These are phyloP conservation scores for Chydorus sphaericus DNA, from an alignment of 2,888 invertebrate species.

Conservation along the genomic window DNA sequence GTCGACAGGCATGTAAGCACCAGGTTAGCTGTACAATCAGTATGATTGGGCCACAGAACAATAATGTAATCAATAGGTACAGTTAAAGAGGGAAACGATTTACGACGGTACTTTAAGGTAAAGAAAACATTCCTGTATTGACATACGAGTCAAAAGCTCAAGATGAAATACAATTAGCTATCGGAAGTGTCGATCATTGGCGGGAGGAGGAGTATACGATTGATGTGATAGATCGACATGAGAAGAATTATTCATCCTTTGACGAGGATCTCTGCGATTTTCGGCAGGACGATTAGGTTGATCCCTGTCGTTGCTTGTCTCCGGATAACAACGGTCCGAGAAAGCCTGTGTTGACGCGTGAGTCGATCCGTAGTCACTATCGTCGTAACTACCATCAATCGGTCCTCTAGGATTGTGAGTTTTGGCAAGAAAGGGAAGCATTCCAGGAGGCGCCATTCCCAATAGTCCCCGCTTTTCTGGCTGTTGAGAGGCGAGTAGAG, in stretches of 20 bases:
- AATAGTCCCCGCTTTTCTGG: background rate
- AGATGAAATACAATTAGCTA: background rate
- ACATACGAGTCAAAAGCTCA: background rate
- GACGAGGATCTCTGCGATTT: constrained; percentile 13
- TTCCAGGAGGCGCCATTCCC: constrained; percentile 11
- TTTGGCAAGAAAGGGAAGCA: constrained; percentile 5
- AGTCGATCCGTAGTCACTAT: background rate
- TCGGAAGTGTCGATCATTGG: background rate
- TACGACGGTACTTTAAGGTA: too few relatives aligned
- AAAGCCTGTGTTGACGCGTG: background rate
- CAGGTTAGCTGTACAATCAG: too few relatives aligned
- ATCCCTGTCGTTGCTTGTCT: background rate
- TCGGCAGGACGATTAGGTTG: background rate
- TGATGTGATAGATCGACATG: background rate
- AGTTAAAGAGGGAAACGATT: too few relatives aligned
- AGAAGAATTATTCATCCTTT: background rate
- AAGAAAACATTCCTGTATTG: too few relatives aligned
- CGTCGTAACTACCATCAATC: background rate
- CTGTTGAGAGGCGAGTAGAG: background rate
- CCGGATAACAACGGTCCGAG: background rate
- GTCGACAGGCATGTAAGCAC: too few relatives aligned
- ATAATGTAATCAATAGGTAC: background rate
- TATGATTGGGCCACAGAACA: background rate
- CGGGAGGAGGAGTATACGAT: constrained; percentile 2
- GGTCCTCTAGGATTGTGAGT: too few relatives aligned